Evolutionary conservation across 1,140 invertebrate genomes (phyloP), one percentile per base, ranked within the genome.

Genomic region (Oreohelix idahoensis): DNA sequence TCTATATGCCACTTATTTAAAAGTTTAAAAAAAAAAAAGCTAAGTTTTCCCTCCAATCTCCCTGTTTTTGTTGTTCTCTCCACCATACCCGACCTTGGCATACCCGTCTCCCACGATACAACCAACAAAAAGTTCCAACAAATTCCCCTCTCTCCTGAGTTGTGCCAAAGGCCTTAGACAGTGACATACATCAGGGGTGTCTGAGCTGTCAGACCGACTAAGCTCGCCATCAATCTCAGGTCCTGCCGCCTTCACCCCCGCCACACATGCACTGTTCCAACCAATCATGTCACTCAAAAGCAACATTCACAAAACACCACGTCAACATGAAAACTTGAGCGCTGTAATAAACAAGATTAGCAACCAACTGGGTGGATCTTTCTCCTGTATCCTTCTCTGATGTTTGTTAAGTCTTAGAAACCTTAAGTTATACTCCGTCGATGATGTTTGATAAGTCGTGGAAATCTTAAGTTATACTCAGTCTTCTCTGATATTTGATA

Each of bases 171-270:
- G 71, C 38, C 71, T 45, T 4, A 74, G 71, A 38, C 39, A 45
- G 26, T 45, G 15, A 45, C 71, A 74, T 74, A 74, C 35, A 74
- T 74, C 71, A 74, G 38, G 71, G n/a, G 71, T 45, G 38, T 74
- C 71, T 42, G 71, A 11, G 2, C 71, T 45, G 71, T 74, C 71
- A 74, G 13, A 11, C 35, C n/a, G 38, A 45, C 71, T 74, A 74
- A 38, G 38, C 38, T 35, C 11, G 38, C 71, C 26, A 74, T 74
- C 71, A 74, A 74, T 74, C 71, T 42, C 71, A 38, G 26, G 15
- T 38, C 69, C 69, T 70, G 29, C 69, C 29, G 51, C 51, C 20
- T 10, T 58, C 69, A 35, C 32, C 26, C 69, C 69, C 15, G 69
- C 69, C 69, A 70, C 69, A 70, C 11, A 29, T 70, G 69, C 69